A percentile compares a stretch with the other conserved stretches of the same genome.
phyloP scores from a whole-genome alignment of 2,113 vertebrate genomes.

The Osmerus mordax region DNA sequence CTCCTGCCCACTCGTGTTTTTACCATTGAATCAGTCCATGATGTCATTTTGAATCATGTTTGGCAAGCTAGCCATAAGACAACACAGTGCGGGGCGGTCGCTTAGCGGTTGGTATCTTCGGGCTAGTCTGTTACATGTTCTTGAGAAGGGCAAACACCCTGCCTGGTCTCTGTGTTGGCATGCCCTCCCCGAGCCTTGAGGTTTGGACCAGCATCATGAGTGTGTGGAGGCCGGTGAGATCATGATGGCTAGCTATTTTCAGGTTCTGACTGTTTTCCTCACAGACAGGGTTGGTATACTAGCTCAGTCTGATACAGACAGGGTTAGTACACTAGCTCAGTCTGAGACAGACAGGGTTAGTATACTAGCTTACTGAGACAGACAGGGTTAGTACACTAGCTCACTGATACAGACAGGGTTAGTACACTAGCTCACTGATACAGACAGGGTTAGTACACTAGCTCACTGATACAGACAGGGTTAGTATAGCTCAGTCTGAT shows the following conservation, averaged over 20 bases:
- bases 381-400: too few species aligned
- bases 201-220: conserved; percentile 44
- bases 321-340: too few species aligned
- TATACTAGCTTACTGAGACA: too few species aligned
- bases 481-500: too few species aligned
- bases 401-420: too few species aligned
- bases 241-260: conserved; percentile 49
- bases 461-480: too few species aligned
- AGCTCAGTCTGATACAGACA: too few species aligned
- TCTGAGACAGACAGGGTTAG: too few species aligned
- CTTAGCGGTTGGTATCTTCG: conserved; percentile 17
- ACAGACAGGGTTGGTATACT: too few species aligned
- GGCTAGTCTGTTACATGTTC: conserved; percentile 36
- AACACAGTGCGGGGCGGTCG: conserved; percentile 9
- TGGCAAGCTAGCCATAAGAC: background rate
- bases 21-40: background rate
- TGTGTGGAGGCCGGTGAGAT: conserved; percentile 41
- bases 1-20: background rate
- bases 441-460: too few species aligned
- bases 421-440: too few species aligned
- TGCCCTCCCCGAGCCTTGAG: conserved; percentile 32
- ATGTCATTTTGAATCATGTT: background rate
- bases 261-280: conserved; percentile 16
- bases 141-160: conserved; percentile 46
- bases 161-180: conserved; percentile 50